Base-by-base conservation (phyloP, 2,113 vertebrate genomes). In the Bostrychus sinensis region DNA sequence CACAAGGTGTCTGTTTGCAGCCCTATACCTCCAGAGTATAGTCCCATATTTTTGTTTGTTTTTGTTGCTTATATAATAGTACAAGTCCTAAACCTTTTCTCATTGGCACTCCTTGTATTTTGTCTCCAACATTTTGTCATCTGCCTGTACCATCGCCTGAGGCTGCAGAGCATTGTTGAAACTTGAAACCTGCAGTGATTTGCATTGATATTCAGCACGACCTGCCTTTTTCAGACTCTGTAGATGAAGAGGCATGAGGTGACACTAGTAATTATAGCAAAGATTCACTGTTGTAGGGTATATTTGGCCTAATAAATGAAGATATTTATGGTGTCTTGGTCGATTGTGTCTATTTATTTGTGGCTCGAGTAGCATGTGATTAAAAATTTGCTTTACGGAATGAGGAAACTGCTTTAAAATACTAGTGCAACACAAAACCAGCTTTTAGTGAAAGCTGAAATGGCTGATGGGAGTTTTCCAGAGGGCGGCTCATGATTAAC, bases 121-220 rank as follows among this genome's bases (percentile, higher is more conserved):
- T 9, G 25, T 53, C 25, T n/a, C 11, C 22, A 7, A 14, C 6
- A n/a, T 11, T 17, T n/a, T 7, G 46, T 25, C 10, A 41, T 11
- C 17, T 41, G 26, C 20, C 50, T 43, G 19, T 20, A 4, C 1
- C 26, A 17, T 62, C 36, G 62, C 64, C 32, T 14, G 0, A 30
- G 55, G 71, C 38, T 30, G 30, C 2, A 1, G 20, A 38, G 23
- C 56, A 42, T 42, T 66, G 37, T 57, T 69, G 55, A 11, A 34
- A 16, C 39, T 55, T 16, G 14, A 43, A 32, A 34, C 50, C 48
- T 62, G 3, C 36, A 20, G 60, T 60, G 46, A 19, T 14, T 28
- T 42, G 64, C 66, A 34, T 22, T 28, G 58, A 48, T 34, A 28
- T 39, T 14, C 12, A 30, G 14, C 28, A 48, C 19, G 12, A 1